Evolutionary conservation across 2,888 invertebrate species (phyloP).

Genomic region (Argyra leucocephala): DNA sequence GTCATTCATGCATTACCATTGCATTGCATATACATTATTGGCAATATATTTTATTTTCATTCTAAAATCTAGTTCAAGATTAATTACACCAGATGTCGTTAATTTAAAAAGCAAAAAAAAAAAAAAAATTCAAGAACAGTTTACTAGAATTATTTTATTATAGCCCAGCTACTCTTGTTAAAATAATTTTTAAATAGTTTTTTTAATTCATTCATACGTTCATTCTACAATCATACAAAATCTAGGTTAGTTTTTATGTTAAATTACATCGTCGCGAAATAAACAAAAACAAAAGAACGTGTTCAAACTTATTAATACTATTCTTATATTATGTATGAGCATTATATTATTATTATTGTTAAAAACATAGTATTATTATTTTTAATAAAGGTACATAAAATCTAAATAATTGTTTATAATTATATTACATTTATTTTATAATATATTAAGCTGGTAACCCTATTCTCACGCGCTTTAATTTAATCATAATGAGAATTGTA

Average conservation of each 20-base stretch:
- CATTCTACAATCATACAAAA: no score
- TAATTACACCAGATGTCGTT: background rate
- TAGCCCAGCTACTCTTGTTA: no score
- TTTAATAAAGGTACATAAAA: no score
- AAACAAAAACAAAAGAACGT: background rate
- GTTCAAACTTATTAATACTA: background rate
- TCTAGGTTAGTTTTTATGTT: no score
- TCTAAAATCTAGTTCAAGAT: background rate
- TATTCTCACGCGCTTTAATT: conserved; percentile 6
- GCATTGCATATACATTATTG: background rate
- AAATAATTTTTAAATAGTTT: no score
- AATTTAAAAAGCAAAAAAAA: no score
- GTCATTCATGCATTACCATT: background rate
- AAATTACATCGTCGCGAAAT: no score
- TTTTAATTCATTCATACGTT: no score
- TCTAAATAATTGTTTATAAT: background rate
- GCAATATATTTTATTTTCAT: no score
- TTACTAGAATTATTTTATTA: no score
- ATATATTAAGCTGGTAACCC: background rate
- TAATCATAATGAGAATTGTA: background rate
- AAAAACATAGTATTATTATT: no score
- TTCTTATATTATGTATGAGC: background rate
- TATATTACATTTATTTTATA: background rate
- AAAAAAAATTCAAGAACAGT: no score
- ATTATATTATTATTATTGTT: background rate